Percentiles rank a stretch among this genome's conserved stretches.
Evolutionary conservation across 2,797 vertebrate genomes (phyloP).

Genomic region (Sebastes taczanowskii): DNA sequence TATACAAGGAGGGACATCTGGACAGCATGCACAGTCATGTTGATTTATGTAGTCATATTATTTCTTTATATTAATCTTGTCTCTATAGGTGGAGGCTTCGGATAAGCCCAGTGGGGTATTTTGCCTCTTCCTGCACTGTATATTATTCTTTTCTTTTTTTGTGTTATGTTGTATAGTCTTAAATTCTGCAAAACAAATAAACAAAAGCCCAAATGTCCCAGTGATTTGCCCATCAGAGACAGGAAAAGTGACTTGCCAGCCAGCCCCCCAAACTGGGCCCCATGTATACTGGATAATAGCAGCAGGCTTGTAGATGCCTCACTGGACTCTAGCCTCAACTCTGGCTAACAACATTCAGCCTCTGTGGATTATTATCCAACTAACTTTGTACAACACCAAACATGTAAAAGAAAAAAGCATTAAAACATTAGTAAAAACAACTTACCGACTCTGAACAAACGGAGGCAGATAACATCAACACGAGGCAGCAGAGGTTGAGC

Average conservation of each 20-base stretch:
- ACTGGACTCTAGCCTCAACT: background rate
- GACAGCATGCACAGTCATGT: no score
- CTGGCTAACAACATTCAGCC: slow-evolving; percentile 11
- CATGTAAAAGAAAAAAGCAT: background rate
- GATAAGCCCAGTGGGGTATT: no score
- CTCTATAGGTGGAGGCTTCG: no score
- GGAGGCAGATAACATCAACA: slow-evolving; percentile 73
- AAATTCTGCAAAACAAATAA: background rate
- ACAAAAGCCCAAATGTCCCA: background rate
- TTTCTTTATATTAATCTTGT: no score
- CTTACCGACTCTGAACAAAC: slow-evolving; percentile 84
- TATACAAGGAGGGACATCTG: no score
- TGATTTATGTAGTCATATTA: no score
- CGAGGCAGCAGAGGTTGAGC: slow-evolving; percentile 72
- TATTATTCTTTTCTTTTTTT: no score
- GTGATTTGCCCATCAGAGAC: background rate
- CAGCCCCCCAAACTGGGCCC: slow-evolving; percentile 37
- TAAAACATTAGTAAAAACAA: background rate
- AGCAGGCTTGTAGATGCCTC: slow-evolving; percentile 9
- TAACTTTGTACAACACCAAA: background rate
- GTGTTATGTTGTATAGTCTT: no score
- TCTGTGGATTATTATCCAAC: background rate
- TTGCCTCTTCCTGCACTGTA: no score
- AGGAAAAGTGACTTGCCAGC: slow-evolving; percentile 8
- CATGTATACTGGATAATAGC: slow-evolving; percentile 26